Evolutionary conservation across 2,797 vertebrate genomes (phyloP).

Genomic region (Acanthurus leucopareius): DNA sequence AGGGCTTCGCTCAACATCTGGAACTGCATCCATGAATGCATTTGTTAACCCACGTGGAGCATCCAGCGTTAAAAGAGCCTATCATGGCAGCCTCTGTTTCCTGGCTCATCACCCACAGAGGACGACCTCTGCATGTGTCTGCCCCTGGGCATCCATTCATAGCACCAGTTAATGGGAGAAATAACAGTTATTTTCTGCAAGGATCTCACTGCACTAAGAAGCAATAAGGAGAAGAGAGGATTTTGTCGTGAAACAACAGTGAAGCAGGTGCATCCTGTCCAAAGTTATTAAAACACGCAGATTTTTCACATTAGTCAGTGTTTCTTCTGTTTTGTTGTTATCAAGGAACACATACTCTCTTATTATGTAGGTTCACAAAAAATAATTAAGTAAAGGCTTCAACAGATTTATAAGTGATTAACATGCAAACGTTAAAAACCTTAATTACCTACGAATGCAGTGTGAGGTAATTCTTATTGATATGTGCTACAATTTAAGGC

Average conservation of each 20-base stretch:
- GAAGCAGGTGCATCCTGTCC: conserved; percentile 56
- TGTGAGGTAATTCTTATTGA: no score
- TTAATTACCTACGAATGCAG: neutral
- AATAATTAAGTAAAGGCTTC: neutral
- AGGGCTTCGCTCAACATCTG: conserved; percentile 54
- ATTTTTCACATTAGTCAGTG: no score
- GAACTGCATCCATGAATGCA: conserved; percentile 42
- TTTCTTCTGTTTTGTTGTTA: no score
- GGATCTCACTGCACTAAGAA: conserved; percentile 25
- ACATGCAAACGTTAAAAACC: neutral
- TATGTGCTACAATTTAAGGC: no score
- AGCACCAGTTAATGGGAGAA: conserved; percentile 55
- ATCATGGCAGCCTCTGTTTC: conserved; percentile 40
- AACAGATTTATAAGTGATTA: no score
- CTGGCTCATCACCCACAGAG: conserved; percentile 40
- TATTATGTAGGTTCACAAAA: neutral
- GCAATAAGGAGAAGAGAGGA: conserved; percentile 3
- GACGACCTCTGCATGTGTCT: conserved; percentile 32
- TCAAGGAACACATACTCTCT: neutral
- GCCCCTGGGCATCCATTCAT: conserved; percentile 56
- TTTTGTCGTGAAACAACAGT: conserved; percentile 1
- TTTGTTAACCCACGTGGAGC: conserved; percentile 48
- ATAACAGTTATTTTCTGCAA: conserved; percentile 62
- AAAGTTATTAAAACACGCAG: neutral
- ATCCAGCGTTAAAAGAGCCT: conserved; percentile 51